Evolutionary conservation across 2,797 vertebrate genomes (phyloP).

Genomic region (Cheirogaleus major): DNA sequence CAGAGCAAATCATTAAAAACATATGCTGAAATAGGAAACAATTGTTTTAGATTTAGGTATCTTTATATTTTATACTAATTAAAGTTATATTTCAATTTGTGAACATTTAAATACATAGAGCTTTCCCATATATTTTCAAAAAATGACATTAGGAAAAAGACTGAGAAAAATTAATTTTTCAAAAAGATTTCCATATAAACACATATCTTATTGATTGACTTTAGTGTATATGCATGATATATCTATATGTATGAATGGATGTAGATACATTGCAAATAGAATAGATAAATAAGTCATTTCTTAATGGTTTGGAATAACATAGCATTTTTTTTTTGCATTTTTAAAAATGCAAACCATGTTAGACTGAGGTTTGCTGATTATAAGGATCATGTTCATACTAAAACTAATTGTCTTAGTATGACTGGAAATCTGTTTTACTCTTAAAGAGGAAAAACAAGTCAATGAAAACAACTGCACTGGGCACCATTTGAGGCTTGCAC

Average conservation of each 20-base stretch:
- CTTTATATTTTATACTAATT: constrained; percentile 6
- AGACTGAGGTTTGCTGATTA: not conserved
- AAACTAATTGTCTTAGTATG: constrained; percentile 9
- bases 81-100: constrained; percentile 10
- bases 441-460: not conserved
- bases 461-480: not conserved
- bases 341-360: not conserved
- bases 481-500: not conserved
- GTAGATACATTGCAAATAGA: not conserved
- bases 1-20: not conserved
- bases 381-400: not conserved
- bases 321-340: not conserved
- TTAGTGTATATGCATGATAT: not conserved
- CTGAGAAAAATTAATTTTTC: not conserved
- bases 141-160: not conserved
- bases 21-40: not conserved
- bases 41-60: not conserved
- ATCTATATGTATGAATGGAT: not conserved
- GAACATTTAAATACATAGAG: not conserved
- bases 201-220: not conserved
- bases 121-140: not conserved
- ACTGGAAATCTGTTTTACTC: not conserved
- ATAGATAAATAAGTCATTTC: not conserved
- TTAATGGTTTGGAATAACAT: constrained; percentile 5
- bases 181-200: not conserved